Conservation (phyloP, 2,888 invertebrate species). For the Blera fallax region DNA sequence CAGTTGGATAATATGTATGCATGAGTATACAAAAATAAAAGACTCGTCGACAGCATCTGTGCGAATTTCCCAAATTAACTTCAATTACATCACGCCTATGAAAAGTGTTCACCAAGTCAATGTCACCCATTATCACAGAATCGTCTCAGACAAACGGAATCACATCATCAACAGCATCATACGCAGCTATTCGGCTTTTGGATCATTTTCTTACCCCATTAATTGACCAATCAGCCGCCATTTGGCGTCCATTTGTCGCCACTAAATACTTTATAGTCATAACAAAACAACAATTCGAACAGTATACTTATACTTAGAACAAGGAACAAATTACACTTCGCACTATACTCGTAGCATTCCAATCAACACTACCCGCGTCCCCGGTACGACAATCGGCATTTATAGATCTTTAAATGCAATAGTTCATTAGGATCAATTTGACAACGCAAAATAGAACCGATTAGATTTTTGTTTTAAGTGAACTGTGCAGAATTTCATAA, state of each 20-base stretch:
- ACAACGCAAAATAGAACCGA: constrained; percentile 37
- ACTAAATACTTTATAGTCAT: constrained; percentile 12
- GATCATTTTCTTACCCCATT: constrained; percentile 26
- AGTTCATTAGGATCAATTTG: constrained; percentile 54
- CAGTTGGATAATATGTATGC: neutral
- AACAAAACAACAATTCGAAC: constrained; percentile 31
- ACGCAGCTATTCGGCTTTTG: neutral
- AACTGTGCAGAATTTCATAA: neutral
- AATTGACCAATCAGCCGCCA: constrained; percentile 37
- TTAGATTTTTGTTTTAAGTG: neutral
- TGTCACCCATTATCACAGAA: constrained; percentile 41
- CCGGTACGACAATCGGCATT: constrained; percentile 18
- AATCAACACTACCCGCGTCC: constrained; percentile 16
- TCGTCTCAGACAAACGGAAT: constrained; percentile 37
- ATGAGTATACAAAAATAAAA: neutral
- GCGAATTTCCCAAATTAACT: constrained; percentile 42
- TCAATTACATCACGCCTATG: constrained; percentile 28
- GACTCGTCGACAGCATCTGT: constrained; percentile 17
- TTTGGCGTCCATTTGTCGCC: constrained; percentile 54
- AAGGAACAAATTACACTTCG: constrained; percentile 8
- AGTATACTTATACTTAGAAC: constrained; percentile 37
- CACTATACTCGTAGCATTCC: constrained; percentile 30
- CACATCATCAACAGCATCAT: constrained; percentile 23
- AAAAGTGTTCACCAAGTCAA: constrained; percentile 45
- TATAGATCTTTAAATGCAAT: constrained; percentile 34